Conservation (phyloP, 2,888 invertebrate species). For the Troides helena region DNA sequence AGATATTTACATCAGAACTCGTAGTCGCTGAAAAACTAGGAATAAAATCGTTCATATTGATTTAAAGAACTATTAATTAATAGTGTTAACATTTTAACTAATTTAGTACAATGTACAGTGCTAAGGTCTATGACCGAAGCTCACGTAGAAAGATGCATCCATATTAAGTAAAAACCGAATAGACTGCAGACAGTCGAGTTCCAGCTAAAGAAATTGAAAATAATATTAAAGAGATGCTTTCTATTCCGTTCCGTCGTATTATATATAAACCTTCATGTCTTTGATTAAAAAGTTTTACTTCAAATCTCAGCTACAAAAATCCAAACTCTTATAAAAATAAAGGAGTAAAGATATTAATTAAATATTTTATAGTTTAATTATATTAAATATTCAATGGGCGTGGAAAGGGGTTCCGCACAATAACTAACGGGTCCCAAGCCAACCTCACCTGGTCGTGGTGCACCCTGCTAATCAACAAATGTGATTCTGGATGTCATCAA, state of each 20-base stretch:
- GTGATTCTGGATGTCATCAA: too few relatives aligned
- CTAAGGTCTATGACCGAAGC: conserved; percentile 25
- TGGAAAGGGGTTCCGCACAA: too few relatives aligned
- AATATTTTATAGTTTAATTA: too few relatives aligned
- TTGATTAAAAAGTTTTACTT: too few relatives aligned
- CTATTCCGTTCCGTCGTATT: not conserved
- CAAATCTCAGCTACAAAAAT: too few relatives aligned
- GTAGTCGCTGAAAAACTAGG: not conserved
- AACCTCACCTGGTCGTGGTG: too few relatives aligned
- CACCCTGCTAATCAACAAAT: too few relatives aligned
- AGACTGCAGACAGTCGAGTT: conserved; percentile 19
- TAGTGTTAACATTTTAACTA: not conserved
- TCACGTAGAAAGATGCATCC: conserved; percentile 24
- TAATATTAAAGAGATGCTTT: not conserved
- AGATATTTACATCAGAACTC: too few relatives aligned
- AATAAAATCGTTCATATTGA: not conserved
- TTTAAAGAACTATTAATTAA: not conserved
- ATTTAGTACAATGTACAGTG: not conserved
- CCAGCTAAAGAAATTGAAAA: conserved; percentile 4
- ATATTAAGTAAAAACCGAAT: conserved; percentile 11
- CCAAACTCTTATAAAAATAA: too few relatives aligned
- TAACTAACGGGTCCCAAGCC: too few relatives aligned
- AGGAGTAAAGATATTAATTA: too few relatives aligned
- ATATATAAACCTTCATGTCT: not conserved
- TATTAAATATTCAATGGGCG: too few relatives aligned